Evolutionary conservation across 2,797 vertebrate species (phyloP).

Genomic region (Phataginus tetradactyla): DNA sequence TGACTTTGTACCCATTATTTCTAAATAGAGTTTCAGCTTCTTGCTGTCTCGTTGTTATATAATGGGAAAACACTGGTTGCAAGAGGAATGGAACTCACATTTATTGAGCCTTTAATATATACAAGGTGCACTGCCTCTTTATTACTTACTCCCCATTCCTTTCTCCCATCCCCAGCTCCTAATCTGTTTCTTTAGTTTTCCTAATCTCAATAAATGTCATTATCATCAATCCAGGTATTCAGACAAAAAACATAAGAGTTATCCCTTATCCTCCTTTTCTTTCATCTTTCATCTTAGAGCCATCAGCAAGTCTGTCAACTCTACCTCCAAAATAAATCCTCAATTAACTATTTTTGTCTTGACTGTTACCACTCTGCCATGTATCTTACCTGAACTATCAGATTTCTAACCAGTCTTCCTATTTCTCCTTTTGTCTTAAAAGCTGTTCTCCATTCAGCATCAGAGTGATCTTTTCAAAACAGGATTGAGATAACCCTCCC

Average conservation of each 20-base stretch:
- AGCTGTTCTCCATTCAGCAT: background rate
- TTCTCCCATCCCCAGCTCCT: background rate
- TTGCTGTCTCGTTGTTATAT: background rate
- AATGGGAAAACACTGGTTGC: background rate
- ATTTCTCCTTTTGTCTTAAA: background rate
- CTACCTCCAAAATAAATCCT: background rate
- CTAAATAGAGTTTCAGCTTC: background rate
- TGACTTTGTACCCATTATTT: constrained; percentile 2
- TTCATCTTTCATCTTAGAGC: background rate
- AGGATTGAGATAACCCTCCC: background rate
- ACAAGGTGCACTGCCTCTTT: background rate
- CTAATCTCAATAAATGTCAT: background rate
- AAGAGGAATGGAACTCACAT: background rate
- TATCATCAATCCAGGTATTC: background rate
- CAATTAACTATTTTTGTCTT: background rate
- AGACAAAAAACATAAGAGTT: background rate
- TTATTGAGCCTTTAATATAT: background rate
- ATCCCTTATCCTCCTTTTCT: background rate
- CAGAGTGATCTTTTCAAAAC: background rate
- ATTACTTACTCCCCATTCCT: background rate
- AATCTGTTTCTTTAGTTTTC: background rate
- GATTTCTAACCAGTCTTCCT: background rate
- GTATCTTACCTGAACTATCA: background rate
- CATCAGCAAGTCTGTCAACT: background rate
- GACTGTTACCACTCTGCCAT: background rate